phyloP scores from a whole-genome alignment of 1,140 invertebrate species.

The Chlorops oryzae region DNA sequence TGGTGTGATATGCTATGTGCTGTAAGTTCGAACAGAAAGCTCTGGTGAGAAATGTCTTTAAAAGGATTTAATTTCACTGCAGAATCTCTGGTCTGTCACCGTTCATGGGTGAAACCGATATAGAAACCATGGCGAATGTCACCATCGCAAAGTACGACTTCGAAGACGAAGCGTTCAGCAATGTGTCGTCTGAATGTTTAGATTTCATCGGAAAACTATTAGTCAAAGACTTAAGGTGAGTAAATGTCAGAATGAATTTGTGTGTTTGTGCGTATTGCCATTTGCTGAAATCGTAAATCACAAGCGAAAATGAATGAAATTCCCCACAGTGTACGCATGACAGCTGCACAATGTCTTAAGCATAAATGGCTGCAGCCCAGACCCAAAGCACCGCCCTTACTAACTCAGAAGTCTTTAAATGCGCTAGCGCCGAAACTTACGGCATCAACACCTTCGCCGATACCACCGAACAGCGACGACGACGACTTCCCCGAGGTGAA shows the following conservation, averaged over 20 bases:
- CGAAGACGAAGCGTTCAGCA: conserved; percentile 88
- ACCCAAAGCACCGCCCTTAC: conserved; percentile 33
- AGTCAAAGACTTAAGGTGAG: conserved; percentile 87
- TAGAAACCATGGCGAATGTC: conserved; percentile 96
- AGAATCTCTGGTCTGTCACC: conserved; percentile 95
- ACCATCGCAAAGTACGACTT: conserved; percentile 93
- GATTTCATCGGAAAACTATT: conserved; percentile 86
- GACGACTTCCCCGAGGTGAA: conserved; percentile 19
- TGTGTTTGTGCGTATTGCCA: too few relatives aligned
- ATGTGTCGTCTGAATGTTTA: conserved; percentile 86
- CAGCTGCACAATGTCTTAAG: conserved; percentile 65
- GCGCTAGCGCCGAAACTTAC: conserved; percentile 36
- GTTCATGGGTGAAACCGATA: conserved; percentile 96
- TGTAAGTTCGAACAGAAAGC: conserved; percentile 68
- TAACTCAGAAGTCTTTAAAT: conserved; percentile 28
- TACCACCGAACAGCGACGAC: conserved; percentile 21
- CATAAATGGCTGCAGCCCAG: conserved; percentile 66
- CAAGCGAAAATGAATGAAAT: too few relatives aligned
- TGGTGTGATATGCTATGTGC: conserved; percentile 93
- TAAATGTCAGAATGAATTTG: too few relatives aligned
- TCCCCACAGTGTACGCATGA: conserved; percentile 62
- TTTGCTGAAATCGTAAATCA: too few relatives aligned
- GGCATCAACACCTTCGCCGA: conserved; percentile 27
- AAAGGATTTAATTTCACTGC: too few relatives aligned
- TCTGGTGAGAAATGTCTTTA: not conserved